Base-by-base conservation (phyloP, 2,797 vertebrate species). In the Euphonia xanthogaster region DNA sequence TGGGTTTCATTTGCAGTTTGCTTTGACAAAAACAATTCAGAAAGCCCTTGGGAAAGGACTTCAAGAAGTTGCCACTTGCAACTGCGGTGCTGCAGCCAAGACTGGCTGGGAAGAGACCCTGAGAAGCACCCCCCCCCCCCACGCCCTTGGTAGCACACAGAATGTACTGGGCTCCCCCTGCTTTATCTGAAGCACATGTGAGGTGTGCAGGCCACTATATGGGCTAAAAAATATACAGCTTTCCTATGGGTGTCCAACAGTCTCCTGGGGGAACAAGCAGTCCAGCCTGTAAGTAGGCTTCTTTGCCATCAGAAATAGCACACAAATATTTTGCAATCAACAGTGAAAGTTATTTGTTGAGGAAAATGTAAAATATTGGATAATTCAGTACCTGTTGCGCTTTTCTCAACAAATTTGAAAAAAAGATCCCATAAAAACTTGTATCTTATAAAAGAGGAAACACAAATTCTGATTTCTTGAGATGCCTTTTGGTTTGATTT, bases 101-200 rank as follows among this genome's bases (percentile, higher is more conserved):
- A 35, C 33, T 22, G 15, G 19, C 15, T 63, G 15, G 12, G 9
- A 22, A 71, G 37, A 50, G 18, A 50, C 15, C 6, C 33, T 3
- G 2, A 82, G 27, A 79, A 79, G 9, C 1, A 1, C 12, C 25
- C 0, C 1, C 1, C 12, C 25, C 0, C 3, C 24, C 0, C 6
- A 3, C 5, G 2, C 4, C 39, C 27, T 21, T 21, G 7, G 10
- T 45, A 63, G 31, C 30, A 70, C 20, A n/a, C 0, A 1, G 21
- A 31, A 70, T 2, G 4, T 31, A 20, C 19, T 31, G 12, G n/a
- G 24, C 7, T 81, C 12, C 24, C 24, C 7, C 1, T 6, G 10
- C 51, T 63, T 79, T 35, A 67, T 20, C 37, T 71, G 44, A 87
- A 85, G 10, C 25, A 30, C 19, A 3, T 0, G 0, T 10, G 31